Base-by-base conservation (phyloP, 2,113 vertebrate species). In the Jacana jacana region DNA sequence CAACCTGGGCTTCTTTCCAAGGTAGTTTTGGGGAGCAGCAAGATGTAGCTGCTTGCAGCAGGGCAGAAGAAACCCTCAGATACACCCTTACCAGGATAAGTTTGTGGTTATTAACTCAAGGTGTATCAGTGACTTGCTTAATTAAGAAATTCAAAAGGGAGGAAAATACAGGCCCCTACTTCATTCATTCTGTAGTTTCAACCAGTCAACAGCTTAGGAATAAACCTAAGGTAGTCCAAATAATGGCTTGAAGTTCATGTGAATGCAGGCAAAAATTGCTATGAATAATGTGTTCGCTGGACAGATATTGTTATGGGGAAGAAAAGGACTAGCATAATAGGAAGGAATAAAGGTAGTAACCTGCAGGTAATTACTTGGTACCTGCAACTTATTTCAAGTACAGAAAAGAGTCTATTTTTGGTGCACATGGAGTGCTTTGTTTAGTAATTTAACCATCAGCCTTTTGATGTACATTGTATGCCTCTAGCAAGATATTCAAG, bases 401-500 rank as follows among this genome's bases (percentile, higher is more conserved):
- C 40, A 49, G 66, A 65, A 88, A 40, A 88, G 86, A 3, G 7
- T 12, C 57, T 93, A 18, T 77, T 96, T 95, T 94, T 65, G 86
- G 73, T 84, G 91, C 71, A 42, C 42, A 35, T 89, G 70, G 54
- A 91, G 52, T 54, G 51, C 63, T 90, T 94, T 88, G 69, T 84
- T 93, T 96, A 90, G 91, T 85, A 95, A 95, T 96, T 94, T 88
- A 89, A 73, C 86, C 81, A 42, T 95, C 91, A 86, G 55, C 60
- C 33, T 89, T 94, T 80, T 95, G 69, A 63, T 81, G 84, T 90
- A 68, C 31, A 5, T 30, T 85, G 61, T 76, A 79, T 80, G 81
- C 72, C 64, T 91, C 60, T 70, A 95, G 90, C 86, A 93, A 97
- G 80, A 58, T 3, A 7, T 91, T 78, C 33, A 65, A 89, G 82